phyloP scores from a whole-genome alignment of 2,888 invertebrate genomes.

The Pasiphila rectangulata region DNA sequence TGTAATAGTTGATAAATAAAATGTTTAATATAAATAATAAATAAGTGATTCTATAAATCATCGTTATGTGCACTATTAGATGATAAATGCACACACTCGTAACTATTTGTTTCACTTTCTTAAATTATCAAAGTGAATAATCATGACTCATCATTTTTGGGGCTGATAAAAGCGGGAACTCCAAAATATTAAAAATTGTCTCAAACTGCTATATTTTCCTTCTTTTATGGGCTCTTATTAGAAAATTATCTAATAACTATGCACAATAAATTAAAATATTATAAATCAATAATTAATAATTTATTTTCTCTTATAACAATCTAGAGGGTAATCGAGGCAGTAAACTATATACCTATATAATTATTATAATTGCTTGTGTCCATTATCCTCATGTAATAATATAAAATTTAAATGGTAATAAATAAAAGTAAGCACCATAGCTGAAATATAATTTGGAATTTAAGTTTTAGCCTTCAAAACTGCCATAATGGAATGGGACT shows the following conservation, averaged over 20 bases:
- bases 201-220: constrained; percentile 38
- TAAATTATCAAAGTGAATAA: constrained; percentile 35
- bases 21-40: constrained; percentile 34
- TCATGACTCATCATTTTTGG: constrained; percentile 28
- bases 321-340: constrained; percentile 56
- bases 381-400: constrained; percentile 49
- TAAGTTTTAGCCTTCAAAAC: constrained; percentile 69
- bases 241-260: constrained; percentile 36
- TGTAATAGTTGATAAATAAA: constrained; percentile 51
- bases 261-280: constrained; percentile 38
- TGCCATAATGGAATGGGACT: constrained; percentile 71
- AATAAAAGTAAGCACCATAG: constrained; percentile 61
- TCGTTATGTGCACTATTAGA: constrained; percentile 59
- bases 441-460: constrained; percentile 59
- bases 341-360: constrained; percentile 15
- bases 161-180: constrained; percentile 54
- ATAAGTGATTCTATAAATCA: constrained; percentile 26
- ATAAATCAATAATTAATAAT: constrained; percentile 19
- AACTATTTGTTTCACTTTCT: constrained; percentile 36
- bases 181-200: constrained; percentile 1
- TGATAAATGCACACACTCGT: constrained; percentile 54
- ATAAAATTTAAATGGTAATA: constrained; percentile 26
- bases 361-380: constrained; percentile 42
- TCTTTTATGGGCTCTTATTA: constrained; percentile 50
- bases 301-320: not conserved